These are phyloP conservation scores for Lagocephalus sceleratus DNA, from an alignment of 2,797 vertebrate species.

Conservation along the genomic window DNA sequence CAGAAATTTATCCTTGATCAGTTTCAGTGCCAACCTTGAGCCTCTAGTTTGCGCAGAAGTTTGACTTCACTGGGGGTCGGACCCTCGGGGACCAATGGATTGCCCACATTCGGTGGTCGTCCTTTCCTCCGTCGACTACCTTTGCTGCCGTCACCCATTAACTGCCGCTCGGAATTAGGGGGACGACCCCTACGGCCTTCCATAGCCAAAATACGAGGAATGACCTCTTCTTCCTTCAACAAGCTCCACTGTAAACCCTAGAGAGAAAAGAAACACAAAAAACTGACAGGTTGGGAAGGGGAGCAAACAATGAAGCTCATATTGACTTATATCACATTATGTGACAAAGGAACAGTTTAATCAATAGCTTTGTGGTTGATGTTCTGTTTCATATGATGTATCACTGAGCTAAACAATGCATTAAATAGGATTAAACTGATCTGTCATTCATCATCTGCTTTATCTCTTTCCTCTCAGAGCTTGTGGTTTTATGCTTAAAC, in stretches of 20 bases:
- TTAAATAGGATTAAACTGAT: slow-evolving; percentile 12
- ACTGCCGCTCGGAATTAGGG: slow-evolving; percentile 84
- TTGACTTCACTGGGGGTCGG: slow-evolving; percentile 87
- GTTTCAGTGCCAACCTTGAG: slow-evolving; percentile 84
- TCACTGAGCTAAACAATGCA: slow-evolving; percentile 9
- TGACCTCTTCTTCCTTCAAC: slow-evolving; percentile 92
- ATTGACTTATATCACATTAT: slow-evolving; percentile 13
- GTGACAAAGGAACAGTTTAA: slow-evolving; percentile 24
- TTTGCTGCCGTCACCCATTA: slow-evolving; percentile 76
- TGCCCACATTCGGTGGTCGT: slow-evolving; percentile 89
- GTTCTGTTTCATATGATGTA: slow-evolving; percentile 1
- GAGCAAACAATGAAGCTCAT: slow-evolving; percentile 16
- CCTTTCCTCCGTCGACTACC: slow-evolving; percentile 86
- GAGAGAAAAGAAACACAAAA: slow-evolving; percentile 10
- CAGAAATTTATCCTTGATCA: too few species aligned
- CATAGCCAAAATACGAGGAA: slow-evolving; percentile 93
- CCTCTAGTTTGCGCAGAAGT: slow-evolving; percentile 92
- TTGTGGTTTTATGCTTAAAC: neutral
- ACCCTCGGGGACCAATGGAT: slow-evolving; percentile 75
- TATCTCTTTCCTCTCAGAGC: slow-evolving; percentile 35
- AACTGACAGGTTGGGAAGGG: slow-evolving; percentile 16
- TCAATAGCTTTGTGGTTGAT: slow-evolving; percentile 4
- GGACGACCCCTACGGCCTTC: slow-evolving; percentile 90
- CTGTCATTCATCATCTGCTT: slow-evolving; percentile 11
- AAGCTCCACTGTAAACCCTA: slow-evolving; percentile 97